Conservation (phyloP, 2,797 vertebrate species). For the Tangara arthus region DNA sequence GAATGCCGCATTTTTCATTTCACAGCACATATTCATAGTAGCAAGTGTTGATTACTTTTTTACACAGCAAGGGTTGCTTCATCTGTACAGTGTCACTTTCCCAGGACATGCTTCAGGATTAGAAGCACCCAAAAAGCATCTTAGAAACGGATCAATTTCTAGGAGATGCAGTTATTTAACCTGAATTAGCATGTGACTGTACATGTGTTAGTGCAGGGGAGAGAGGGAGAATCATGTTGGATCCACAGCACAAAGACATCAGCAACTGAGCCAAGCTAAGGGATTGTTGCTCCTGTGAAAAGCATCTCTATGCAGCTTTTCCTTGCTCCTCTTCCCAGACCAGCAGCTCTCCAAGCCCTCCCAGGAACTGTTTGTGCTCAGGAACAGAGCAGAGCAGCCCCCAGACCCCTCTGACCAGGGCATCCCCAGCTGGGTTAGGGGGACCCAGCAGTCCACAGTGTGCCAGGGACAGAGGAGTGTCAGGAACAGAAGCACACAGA, state of each 20-base stretch:
- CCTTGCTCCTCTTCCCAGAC: background rate
- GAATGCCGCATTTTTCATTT: background rate
- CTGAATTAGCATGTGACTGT: background rate
- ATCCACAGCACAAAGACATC: background rate
- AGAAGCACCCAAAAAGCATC: background rate
- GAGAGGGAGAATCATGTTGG: background rate
- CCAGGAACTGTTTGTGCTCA: background rate
- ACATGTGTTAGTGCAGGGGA: background rate
- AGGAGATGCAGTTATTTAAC: background rate
- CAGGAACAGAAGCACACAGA: background rate
- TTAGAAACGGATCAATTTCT: background rate
- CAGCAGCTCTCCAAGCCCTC: background rate
- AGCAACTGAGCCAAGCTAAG: background rate
- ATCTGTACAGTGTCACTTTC: background rate
- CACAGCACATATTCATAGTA: background rate
- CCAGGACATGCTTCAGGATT: background rate
- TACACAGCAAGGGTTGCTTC: background rate
- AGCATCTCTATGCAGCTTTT: background rate
- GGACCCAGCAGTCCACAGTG: fast-evolving
- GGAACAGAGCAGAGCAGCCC: background rate
- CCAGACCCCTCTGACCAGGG: fast-evolving
- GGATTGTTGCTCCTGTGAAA: background rate
- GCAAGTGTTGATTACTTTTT: background rate
- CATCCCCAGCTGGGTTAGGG: background rate
- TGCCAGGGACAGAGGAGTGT: background rate